Base-by-base conservation (phyloP, 2,797 vertebrate genomes). In the Acipenser ruthenus region DNA sequence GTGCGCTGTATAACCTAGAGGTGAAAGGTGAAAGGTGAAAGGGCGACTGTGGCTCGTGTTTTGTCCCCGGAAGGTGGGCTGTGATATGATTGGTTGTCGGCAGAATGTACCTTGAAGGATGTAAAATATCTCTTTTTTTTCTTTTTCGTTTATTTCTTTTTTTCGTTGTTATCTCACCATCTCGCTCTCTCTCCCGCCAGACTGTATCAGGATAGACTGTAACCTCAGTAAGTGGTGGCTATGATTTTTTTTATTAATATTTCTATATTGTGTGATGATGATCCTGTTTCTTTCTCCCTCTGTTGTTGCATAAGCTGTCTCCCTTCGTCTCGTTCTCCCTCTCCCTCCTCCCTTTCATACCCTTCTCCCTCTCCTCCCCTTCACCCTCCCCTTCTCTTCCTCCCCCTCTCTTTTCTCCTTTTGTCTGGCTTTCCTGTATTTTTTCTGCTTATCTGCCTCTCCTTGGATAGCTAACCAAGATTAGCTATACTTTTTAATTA, bases 141-240 rank as follows among this genome's bases (percentile, higher is more conserved):
- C 74, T 76, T 83, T 75, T 75, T 75, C 81, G 80, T 85, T 72
- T 74, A 80, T 82, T 79, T 78, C 76, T 81, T 55, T 87, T 77
- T 80, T 75, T 74, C 71, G 80, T 79, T 73, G 82, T 87, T 87
- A 89, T 85, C 89, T 93, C 86, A 90, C 89, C 92, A 92, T 93
- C 86, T 90, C 91, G 88, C 90, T 93, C 87, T 90, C 88, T 93
- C 88, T 92, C 91, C 84, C 87, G 88, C 92, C 93, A 97, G 95
- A 97, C 93, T 97, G 95, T 93, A 94, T 95, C 92, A 94, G 93
- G 88, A 94, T 94, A 94, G 93, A 94, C 93, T 97, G 95, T 93
- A 93, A 93, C 88, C 92, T 93, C 89, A 96, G 95, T 97, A 97
- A 97, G 95, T 97, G 87, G 81, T 86, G 84, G 78, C 84, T 88